A percentile compares a stretch with the other conserved stretches of the same genome.
Evolutionary conservation across 2,113 vertebrate species (phyloP).

Genomic region (Pristiophorus japonicus): DNA sequence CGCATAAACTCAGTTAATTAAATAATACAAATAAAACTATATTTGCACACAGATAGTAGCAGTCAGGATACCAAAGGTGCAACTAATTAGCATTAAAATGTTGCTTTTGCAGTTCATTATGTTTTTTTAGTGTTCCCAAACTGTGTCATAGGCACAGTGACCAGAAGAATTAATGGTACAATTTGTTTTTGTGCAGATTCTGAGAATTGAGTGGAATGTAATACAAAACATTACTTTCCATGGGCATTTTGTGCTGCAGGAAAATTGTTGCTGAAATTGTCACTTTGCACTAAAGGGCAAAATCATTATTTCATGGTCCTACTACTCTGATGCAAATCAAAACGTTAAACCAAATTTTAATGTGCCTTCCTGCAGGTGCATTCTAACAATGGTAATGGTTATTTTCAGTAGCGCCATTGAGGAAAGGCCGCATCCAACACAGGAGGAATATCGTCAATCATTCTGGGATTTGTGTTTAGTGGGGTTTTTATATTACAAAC

Average conservation of each 20-base stretch:
- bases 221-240: not conserved
- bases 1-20: not conserved
- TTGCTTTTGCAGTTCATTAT: not conserved
- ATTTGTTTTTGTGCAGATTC: not conserved
- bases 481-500: not conserved
- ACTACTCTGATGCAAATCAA: not conserved
- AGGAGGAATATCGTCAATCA: not conserved
- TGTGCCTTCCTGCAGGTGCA: not conserved
- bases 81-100: not conserved
- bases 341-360: not conserved
- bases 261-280: not conserved
- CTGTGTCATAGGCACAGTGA: not conserved
- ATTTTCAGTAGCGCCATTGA: not conserved
- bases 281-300: not conserved
- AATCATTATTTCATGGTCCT: not conserved
- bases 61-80: not conserved
- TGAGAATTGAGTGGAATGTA: not conserved
- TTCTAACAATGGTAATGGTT: not conserved
- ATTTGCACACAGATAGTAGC: not conserved
- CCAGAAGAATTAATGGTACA: not conserved
- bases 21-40: not conserved
- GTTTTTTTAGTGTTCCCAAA: not conserved
- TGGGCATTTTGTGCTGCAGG: not conserved
- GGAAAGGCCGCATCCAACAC: not conserved
- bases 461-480: not conserved